Percentiles rank a stretch among this genome's conserved stretches.
Evolutionary conservation across 2,888 invertebrate species (phyloP).

Genomic region (Bruchidius siliquastri): DNA sequence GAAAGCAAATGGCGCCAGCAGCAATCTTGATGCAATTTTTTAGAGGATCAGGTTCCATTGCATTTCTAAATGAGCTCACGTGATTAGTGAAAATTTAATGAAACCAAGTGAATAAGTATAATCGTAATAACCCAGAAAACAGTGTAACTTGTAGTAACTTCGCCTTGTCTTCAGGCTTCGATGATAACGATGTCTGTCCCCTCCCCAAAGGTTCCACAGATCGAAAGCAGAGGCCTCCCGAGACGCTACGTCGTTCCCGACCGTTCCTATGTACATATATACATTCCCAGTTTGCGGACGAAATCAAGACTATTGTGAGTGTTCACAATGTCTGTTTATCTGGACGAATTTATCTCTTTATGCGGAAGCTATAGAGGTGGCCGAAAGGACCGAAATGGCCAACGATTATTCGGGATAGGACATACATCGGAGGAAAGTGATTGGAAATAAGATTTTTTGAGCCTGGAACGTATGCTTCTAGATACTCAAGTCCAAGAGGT

Average conservation of each 20-base stretch:
- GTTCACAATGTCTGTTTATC: neutral
- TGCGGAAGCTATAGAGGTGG: neutral
- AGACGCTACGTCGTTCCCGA: neutral
- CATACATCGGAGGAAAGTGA: neutral
- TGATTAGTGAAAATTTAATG: no score
- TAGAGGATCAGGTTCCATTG: no score
- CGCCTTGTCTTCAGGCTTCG: no score
- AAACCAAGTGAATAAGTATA: no score
- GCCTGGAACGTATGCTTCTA: no score
- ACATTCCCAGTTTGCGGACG: neutral
- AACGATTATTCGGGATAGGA: neutral
- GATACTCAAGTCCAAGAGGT: no score
- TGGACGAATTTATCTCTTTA: neutral
- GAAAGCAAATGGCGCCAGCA: no score
- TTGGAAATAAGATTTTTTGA: no score
- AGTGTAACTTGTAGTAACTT: no score
- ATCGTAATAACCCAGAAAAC: no score
- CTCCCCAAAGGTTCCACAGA: neutral
- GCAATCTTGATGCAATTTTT: no score
- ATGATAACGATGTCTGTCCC: neutral
- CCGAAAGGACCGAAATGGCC: neutral
- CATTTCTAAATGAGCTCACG: no score
- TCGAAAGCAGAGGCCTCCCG: neutral
- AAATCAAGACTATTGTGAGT: neutral
- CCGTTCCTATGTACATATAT: neutral